These are phyloP conservation scores for Panurus biarmicus DNA, from an alignment of 2,113 vertebrate species.

Conservation along the genomic window DNA sequence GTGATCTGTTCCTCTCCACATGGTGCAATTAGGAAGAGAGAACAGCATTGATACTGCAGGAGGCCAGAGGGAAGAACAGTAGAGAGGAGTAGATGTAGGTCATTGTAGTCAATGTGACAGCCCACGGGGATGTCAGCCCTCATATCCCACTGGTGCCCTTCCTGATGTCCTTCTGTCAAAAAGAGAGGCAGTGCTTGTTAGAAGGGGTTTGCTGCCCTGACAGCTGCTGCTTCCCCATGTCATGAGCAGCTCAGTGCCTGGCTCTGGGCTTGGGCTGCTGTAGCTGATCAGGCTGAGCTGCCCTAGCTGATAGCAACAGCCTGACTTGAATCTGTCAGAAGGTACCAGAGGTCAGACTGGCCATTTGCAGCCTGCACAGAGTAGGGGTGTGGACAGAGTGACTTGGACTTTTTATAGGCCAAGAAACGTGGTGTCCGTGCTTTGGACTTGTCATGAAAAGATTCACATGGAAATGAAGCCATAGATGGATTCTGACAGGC, in stretches of 20 bases:
- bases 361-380: background rate
- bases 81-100: slow-evolving; percentile 21
- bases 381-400: background rate
- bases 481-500: background rate
- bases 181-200: background rate
- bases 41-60: background rate
- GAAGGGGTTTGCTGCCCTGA: background rate
- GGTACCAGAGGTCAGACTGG: background rate
- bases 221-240: rapidly evolving
- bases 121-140: slow-evolving; percentile 4
- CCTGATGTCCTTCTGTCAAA: background rate
- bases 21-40: no score
- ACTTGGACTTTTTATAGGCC: background rate
- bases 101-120: slow-evolving; percentile 3
- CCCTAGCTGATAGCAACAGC: background rate
- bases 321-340: background rate
- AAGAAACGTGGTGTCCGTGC: background rate
- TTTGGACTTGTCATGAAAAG: background rate
- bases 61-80: background rate
- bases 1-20: no score
- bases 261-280: background rate
- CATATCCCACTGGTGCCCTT: background rate
- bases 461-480: background rate
- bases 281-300: background rate
- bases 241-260: background rate